phyloP scores from a whole-genome alignment of 2,113 vertebrate species.

The Numenius arquata region DNA sequence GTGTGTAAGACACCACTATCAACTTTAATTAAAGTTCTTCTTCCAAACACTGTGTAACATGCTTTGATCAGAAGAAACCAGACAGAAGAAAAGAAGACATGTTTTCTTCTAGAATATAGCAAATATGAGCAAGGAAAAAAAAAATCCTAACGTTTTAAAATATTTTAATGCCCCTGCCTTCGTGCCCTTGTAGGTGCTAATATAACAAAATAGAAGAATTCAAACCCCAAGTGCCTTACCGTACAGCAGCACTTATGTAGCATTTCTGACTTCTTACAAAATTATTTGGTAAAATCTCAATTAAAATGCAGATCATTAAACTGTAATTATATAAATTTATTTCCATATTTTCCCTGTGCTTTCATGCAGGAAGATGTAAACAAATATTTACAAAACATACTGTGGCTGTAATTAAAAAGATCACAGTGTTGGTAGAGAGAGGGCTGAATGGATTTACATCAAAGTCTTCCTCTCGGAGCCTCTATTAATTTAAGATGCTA shows the following conservation, averaged over 20 bases:
- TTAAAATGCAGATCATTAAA: slow-evolving; percentile 45
- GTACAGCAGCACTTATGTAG: neutral
- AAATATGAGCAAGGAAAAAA: neutral
- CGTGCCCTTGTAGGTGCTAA: neutral
- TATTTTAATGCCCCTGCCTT: neutral
- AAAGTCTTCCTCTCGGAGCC: neutral
- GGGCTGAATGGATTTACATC: neutral
- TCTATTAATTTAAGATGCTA: neutral
- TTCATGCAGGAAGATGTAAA: slow-evolving; percentile 10
- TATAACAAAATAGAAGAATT: neutral
- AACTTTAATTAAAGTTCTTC: neutral
- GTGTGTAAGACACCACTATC: neutral
- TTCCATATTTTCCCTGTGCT: slow-evolving; percentile 27
- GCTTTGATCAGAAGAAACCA: neutral
- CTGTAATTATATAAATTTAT: slow-evolving; percentile 38
- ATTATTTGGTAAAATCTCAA: slow-evolving; percentile 23
- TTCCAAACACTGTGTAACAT: neutral
- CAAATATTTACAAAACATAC: slow-evolving; percentile 51
- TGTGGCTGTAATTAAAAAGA: slow-evolving; percentile 32
- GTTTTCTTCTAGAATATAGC: neutral
- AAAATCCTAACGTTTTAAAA: neutral
- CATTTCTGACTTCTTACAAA: neutral
- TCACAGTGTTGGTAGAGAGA: neutral
- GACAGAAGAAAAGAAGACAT: neutral
- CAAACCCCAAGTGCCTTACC: neutral